Conservation (phyloP, 2,888 invertebrate genomes). For the Drosophila lutescens region DNA sequence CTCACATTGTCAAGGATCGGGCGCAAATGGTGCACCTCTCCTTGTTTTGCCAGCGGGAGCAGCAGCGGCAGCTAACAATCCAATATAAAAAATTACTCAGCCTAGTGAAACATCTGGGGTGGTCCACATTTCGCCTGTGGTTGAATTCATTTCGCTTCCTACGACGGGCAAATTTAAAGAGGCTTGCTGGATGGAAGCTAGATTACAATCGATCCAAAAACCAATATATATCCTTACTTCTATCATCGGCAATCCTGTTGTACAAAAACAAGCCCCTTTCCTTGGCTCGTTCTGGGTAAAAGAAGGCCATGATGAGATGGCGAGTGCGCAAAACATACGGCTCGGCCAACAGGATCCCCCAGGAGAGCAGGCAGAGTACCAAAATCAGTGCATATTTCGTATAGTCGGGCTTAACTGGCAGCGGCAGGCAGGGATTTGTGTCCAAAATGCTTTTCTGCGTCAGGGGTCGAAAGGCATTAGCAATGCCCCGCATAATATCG, state of each 20-base stretch:
- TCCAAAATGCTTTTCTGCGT: slow-evolving; percentile 86
- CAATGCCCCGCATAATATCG: slow-evolving; percentile 87
- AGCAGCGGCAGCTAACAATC: background rate
- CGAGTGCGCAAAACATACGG: slow-evolving; percentile 92
- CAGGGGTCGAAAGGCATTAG: slow-evolving; percentile 87
- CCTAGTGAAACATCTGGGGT: slow-evolving; percentile 86
- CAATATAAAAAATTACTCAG: slow-evolving; percentile 84
- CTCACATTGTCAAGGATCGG: slow-evolving; percentile 48
- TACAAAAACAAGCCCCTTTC: slow-evolving; percentile 92
- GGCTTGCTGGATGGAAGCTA: slow-evolving; percentile 84
- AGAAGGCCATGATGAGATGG: slow-evolving; percentile 90
- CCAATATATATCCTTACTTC: slow-evolving; percentile 83
- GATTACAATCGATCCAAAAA: background rate
- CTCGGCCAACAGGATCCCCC: slow-evolving; percentile 90
- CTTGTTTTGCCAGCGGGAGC: slow-evolving; percentile 15
- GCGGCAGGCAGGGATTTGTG: slow-evolving; percentile 89
- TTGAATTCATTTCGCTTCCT: slow-evolving; percentile 87
- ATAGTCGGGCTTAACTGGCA: slow-evolving; percentile 88
- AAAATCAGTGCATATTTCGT: slow-evolving; percentile 88
- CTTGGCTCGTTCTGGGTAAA: slow-evolving; percentile 90
- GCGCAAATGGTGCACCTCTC: slow-evolving; percentile 51
- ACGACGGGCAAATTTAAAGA: slow-evolving; percentile 90
- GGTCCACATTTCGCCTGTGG: slow-evolving; percentile 79
- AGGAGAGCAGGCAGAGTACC: slow-evolving; percentile 87
- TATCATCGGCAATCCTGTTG: slow-evolving; percentile 89